Conservation (phyloP, 2,797 vertebrate species). For the Tolypeutes matacus region DNA sequence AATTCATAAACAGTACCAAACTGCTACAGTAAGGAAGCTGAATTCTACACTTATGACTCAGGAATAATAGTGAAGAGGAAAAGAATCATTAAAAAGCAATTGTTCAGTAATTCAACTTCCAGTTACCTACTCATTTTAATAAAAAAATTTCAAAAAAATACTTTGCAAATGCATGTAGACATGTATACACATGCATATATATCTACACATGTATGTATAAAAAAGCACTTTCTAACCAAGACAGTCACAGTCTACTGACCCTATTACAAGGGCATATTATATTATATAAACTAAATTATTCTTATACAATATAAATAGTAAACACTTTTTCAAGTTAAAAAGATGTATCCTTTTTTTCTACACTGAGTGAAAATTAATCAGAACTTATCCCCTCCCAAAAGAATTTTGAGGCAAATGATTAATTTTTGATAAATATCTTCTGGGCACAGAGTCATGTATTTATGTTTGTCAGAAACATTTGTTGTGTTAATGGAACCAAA, state of each 20-base stretch:
- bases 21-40: background rate
- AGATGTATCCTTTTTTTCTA: background rate
- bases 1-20: too few relatives aligned
- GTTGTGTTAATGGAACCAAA: background rate
- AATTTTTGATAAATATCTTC: slow-evolving; percentile 42
- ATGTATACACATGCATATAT: background rate
- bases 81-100: background rate
- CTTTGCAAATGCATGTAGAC: background rate
- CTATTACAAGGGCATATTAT: background rate
- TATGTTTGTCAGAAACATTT: slow-evolving; percentile 15
- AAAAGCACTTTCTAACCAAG: background rate
- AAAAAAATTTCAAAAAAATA: background rate
- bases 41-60: background rate
- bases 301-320: background rate
- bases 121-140: background rate
- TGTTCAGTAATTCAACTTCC: background rate
- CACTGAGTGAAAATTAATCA: background rate
- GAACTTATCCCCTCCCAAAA: background rate
- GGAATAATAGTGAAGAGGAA: background rate
- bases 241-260: background rate
- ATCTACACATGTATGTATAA: background rate
- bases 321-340: slow-evolving; percentile 21
- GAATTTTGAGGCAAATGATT: background rate
- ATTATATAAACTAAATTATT: background rate
- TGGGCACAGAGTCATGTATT: background rate